Evolutionary conservation across 2,797 vertebrate genomes (phyloP), one percentile per base, ranked within the genome.

Genomic region (Phaenicophaeus curvirostris): DNA sequence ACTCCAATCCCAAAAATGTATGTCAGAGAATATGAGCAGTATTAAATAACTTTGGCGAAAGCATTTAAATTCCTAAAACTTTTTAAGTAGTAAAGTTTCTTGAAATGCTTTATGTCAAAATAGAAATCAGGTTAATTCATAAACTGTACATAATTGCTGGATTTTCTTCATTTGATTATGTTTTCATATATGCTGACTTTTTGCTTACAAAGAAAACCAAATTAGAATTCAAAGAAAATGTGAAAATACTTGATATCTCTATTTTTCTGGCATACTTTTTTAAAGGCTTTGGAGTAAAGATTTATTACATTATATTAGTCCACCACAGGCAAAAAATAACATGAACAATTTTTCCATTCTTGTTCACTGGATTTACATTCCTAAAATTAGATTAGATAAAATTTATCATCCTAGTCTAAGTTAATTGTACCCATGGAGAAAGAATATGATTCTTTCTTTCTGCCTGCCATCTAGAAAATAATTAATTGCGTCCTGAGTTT

Each of bases 301-400:
- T 51, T 76, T 79, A 55, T 85, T 87, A 25, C 14, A 20, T 58
- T 74, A 8, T 82, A 53, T 65, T 77, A 81, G 42, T 74, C 33
- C 71, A 59, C 48, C 33, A 25, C 8, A 61, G 41, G 33, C n/a
- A 73, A 77, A 89, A 89, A 50, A 62, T 57, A 76, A 50, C 19
- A 54, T 9, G 3, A 86, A 33, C 57, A 77, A 61, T 85, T 87
- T 89, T 4, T 73, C 59, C 5, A 2, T 85, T 16, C 30, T 93
- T 73, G 73, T 87, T 83, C 20, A 48, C 35, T 80, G 79, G 6
- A 55, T 77, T 95, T 93, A 46, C 41, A n/a, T 63, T 78, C 33
- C 20, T 90, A 65, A 90, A 95, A 95, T 91, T 66, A 89, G 48
- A 50, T 85, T 73, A 87, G n/a, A 69, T 82, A 54, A 65, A 89